A percentile compares a stretch with the other conserved stretches of the same genome.
phyloP scores from a whole-genome alignment of 2,797 vertebrate species.

The Synaphobranchus kaupii region DNA sequence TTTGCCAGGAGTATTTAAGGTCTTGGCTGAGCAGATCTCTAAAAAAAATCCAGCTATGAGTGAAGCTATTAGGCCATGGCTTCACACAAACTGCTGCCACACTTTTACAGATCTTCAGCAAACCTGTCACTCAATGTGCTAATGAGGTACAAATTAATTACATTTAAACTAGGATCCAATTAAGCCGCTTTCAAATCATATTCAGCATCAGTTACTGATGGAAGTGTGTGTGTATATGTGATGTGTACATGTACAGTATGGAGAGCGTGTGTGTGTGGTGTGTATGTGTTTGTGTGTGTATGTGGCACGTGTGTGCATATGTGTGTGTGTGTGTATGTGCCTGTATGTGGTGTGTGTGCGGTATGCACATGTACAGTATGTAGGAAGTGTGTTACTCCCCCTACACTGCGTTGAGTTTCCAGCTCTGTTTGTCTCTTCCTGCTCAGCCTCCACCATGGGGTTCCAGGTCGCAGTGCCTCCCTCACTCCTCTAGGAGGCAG shows the following conservation, averaged over 20 bases:
- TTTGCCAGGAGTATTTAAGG: not conserved
- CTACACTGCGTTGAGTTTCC: no score
- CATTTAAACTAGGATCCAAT: not conserved
- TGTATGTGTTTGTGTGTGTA: not conserved
- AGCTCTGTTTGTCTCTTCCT: no score
- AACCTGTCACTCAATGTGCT: not conserved
- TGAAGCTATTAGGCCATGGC: not conserved
- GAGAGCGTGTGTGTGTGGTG: not conserved
- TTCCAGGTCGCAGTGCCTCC: not conserved
- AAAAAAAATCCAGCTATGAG: not conserved
- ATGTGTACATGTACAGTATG: not conserved
- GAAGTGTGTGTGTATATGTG: not conserved
- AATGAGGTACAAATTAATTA: not conserved
- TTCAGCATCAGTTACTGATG: not conserved
- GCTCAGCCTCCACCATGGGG: no score
- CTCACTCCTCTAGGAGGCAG: not conserved
- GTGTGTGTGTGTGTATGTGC: not conserved
- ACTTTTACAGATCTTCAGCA: not conserved
- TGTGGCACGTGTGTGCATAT: not conserved
- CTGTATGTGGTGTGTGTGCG: conserved; percentile 19
- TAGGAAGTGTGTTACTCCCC: no score
- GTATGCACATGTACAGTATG: not conserved
- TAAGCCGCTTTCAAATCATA: not conserved
- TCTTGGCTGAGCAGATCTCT: not conserved
- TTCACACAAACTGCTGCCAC: not conserved